A percentile compares a stretch with the other conserved stretches of the same genome.
Conservation (phyloP, 2,113 vertebrate species). For the Crotalus viridis region DNA sequence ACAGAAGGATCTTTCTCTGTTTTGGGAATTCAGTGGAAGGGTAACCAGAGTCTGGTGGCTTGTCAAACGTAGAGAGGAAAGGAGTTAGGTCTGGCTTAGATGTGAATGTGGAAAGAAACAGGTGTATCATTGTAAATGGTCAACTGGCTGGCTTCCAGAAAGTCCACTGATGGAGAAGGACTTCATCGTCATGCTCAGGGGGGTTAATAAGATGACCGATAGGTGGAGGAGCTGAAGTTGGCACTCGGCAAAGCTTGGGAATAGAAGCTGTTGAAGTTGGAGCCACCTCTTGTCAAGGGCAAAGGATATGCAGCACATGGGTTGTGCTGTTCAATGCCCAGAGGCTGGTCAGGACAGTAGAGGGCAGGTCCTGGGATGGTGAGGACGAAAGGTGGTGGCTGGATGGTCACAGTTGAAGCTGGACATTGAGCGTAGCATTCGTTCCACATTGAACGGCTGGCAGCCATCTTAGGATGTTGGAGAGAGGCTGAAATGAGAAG, state of each 20-base stretch:
- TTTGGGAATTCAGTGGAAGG: not conserved
- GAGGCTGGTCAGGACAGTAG: constrained; percentile 17
- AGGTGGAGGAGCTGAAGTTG: not conserved
- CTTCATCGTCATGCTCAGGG: not conserved
- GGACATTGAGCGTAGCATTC: constrained; percentile 4
- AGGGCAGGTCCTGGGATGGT: constrained; percentile 16
- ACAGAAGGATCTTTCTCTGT: not conserved
- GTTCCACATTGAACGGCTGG: not conserved
- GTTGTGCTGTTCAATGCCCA: constrained; percentile 10
- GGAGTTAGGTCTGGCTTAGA: not conserved
- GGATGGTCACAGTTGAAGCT: constrained; percentile 9
- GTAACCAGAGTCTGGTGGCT: not conserved
- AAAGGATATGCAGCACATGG: not conserved
- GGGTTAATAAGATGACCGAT: not conserved
- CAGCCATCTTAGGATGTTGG: not conserved
- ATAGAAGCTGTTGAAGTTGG: not conserved
- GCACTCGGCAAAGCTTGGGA: not conserved
- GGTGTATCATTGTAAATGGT: not conserved
- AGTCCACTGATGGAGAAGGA: not conserved
- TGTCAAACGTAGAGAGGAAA: too few relatives aligned
- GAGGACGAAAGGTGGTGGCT: constrained; percentile 6
- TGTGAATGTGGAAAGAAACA: not conserved
- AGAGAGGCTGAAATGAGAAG: not conserved
- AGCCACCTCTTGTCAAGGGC: not conserved
- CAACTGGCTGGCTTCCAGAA: not conserved